These are phyloP conservation scores for Copsychus sechellarum DNA, from an alignment of 2,113 vertebrate species.

Conservation along the genomic window DNA sequence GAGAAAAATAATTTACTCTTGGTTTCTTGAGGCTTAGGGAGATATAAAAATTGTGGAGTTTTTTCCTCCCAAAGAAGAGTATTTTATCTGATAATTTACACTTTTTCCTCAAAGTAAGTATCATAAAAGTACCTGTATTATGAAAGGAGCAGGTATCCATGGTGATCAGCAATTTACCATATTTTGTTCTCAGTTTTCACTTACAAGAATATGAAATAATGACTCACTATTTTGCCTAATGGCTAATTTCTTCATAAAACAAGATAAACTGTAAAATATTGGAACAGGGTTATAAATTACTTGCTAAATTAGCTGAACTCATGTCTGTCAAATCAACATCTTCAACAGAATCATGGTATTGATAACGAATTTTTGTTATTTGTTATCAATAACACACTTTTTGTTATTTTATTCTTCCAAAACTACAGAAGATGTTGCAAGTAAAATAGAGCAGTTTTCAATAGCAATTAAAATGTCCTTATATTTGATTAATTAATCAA, in stretches of 20 bases:
- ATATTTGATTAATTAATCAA: not conserved
- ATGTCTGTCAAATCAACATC: not conserved
- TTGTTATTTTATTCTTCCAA: not conserved
- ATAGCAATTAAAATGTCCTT: not conserved
- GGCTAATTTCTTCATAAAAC: not conserved
- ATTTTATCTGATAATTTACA: not conserved
- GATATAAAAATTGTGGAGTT: not conserved
- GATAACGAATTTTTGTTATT: not conserved
- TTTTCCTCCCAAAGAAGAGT: not conserved
- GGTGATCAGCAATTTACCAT: not conserved
- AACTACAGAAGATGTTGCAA: not conserved
- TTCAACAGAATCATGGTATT: not conserved
- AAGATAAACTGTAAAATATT: not conserved
- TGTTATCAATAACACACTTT: not conserved
- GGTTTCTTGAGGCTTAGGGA: not conserved
- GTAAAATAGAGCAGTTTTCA: not conserved
- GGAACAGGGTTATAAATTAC: not conserved
- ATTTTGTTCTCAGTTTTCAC: not conserved
- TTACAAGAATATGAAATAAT: not conserved
- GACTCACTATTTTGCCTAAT: not conserved
- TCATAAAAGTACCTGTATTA: not conserved
- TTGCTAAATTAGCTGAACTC: not conserved
- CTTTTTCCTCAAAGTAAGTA: not conserved
- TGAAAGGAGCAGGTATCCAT: constrained; percentile 11
- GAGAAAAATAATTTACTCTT: not conserved